These are phyloP conservation scores for Drosophila melanosoma DNA, from an alignment of 2,888 invertebrate species.

Conservation along the genomic window DNA sequence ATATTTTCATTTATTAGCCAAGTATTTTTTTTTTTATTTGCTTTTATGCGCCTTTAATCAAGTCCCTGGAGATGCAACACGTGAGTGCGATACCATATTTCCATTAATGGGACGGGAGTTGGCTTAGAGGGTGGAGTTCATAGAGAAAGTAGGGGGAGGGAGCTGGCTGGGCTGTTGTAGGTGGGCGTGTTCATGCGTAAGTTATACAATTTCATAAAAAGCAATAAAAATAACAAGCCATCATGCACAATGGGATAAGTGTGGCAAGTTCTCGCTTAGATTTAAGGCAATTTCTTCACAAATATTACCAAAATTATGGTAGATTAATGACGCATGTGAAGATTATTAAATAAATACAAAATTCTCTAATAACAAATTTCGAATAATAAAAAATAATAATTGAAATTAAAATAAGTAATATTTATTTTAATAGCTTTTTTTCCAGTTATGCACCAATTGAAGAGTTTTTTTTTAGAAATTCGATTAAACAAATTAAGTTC, in stretches of 20 bases:
- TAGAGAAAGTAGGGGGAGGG: slow-evolving; percentile 8
- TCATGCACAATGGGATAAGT: slow-evolving; percentile 50
- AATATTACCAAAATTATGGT: neutral
- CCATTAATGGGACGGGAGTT: slow-evolving; percentile 43
- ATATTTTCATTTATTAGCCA: slow-evolving; percentile 80
- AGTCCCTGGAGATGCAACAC: slow-evolving; percentile 83
- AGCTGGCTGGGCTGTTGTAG: slow-evolving; percentile 24
- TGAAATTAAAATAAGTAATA: neutral
- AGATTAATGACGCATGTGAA: neutral
- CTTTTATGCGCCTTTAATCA: slow-evolving; percentile 81
- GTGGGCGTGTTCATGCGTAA: slow-evolving; percentile 57
- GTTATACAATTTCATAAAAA: slow-evolving; percentile 70
- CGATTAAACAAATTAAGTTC: neutral
- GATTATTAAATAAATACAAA: neutral
- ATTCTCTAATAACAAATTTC: neutral
- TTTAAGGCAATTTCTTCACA: slow-evolving; percentile 17
- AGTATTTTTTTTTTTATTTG: slow-evolving; percentile 67
- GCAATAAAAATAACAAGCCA: slow-evolving; percentile 61
- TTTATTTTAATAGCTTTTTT: neutral
- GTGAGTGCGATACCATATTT: slow-evolving; percentile 69
- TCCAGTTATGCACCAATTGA: neutral
- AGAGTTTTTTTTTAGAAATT: neutral
- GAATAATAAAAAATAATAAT: neutral
- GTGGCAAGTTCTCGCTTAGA: slow-evolving; percentile 19
- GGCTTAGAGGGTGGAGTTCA: slow-evolving; percentile 1